Evolutionary conservation across 2,888 invertebrate species (phyloP), one percentile per base, ranked within the genome.

Genomic region (Pterobdella sp.): DNA sequence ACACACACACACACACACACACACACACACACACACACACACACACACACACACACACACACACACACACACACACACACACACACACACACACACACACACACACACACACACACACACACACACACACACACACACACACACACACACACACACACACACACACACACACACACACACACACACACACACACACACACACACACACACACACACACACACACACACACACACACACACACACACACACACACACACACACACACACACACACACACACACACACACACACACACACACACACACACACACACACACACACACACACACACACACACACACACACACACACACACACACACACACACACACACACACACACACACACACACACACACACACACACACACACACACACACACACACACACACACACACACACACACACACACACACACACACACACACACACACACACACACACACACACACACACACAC

Each of bases 61-160:
- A 42, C 18, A 42, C n/a, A 68, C 22, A 68, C 68, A 68, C 32
- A 68, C 36, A 68, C 68, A 68, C 68, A 36, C 49, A 42, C 49
- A 42, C 49, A 42, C 49, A 42, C 49, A 42, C 49, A 42, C 49
- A 42, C 49, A 42, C 49, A 42, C 49, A 42, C 49, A 42, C 49
- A 42, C 49, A 42, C 49, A 42, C 49, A 42, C 49, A 42, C 49
- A 42, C 49, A 42, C 49, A 42, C 49, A 42, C 49, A 42, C 49
- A 42, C 49, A 42, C 49, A 42, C 49, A 42, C 49, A 42, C 49
- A 42, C 49, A 42, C 49, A 42, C 49, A 42, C 49, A 42, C 49
- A 42, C 49, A 42, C 49, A 42, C 49, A 42, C 49, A 42, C 49
- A 42, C 49, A 42, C 49, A 42, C 49, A 42, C 49, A 42, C 49